Conservation (phyloP, 1,140 invertebrate species). For the Drosophila triauraria region DNA sequence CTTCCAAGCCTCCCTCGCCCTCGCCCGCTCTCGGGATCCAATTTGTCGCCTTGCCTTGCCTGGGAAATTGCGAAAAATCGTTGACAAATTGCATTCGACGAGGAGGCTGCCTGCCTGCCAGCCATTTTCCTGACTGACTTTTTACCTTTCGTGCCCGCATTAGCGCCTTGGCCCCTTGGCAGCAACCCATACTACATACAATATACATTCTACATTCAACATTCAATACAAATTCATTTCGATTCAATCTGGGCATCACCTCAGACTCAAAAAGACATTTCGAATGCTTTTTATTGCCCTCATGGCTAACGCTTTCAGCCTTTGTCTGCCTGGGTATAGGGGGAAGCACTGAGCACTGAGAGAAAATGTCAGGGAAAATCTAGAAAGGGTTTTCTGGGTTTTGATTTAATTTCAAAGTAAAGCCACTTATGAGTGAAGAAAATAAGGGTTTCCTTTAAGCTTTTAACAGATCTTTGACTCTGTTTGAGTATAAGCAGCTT, state of each 20-base stretch:
- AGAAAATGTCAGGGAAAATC: not conserved
- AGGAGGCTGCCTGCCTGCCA: slow-evolving; percentile 6
- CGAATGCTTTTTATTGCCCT: slow-evolving; percentile 74
- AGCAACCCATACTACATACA: not conserved
- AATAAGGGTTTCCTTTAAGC: no score
- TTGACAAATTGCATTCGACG: slow-evolving; percentile 78
- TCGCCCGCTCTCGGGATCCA: slow-evolving; percentile 46
- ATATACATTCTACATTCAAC: not conserved
- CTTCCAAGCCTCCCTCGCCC: no score
- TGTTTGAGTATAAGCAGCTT: no score
- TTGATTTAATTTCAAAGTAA: no score
- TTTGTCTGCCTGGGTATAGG: slow-evolving; percentile 5
- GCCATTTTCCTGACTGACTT: slow-evolving; percentile 41
- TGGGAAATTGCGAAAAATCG: slow-evolving; percentile 74
- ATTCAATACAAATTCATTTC: slow-evolving; percentile 77
- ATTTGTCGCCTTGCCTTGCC: slow-evolving; percentile 57
- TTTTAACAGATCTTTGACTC: no score
- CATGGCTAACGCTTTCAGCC: slow-evolving; percentile 39
- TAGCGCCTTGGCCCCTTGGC: slow-evolving; percentile 15
- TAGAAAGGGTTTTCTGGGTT: no score
- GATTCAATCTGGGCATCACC: slow-evolving; percentile 65
- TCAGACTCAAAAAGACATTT: slow-evolving; percentile 60
- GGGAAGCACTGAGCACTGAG: not conserved
- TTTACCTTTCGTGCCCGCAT: slow-evolving; percentile 56
- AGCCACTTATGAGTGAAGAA: no score